Percentiles rank a stretch among this genome's conserved stretches.
Evolutionary conservation across 2,888 invertebrate species (phyloP).

Genomic region (Galeopsomyia nigrocyanea): DNA sequence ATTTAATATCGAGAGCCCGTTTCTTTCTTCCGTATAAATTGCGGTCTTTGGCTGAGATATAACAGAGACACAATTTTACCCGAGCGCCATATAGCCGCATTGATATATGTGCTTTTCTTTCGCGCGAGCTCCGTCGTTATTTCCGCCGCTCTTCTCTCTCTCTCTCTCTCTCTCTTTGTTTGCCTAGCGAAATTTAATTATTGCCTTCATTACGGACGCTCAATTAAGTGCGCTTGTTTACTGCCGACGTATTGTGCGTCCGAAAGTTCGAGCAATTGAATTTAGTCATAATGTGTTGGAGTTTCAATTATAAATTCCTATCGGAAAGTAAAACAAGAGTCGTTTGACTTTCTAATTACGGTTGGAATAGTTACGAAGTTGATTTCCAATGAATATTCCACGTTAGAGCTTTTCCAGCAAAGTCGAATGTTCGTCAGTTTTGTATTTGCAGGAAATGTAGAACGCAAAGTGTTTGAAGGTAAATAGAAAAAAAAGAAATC

Average conservation of each 20-base stretch:
- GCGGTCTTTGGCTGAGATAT: background rate
- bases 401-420: too few species aligned
- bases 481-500: background rate
- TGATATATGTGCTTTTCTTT: constrained; percentile 21
- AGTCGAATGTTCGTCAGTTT: too few species aligned
- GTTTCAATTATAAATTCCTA: constrained; percentile 31
- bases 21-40: constrained; percentile 23
- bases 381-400: too few species aligned
- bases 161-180: constrained; percentile 1
- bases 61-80: background rate
- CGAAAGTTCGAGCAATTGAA: constrained; percentile 23
- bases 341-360: too few species aligned
- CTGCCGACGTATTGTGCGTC: background rate
- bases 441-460: background rate
- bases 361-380: too few species aligned
- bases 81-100: background rate
- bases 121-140: constrained; percentile 12
- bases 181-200: constrained; percentile 32
- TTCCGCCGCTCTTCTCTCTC: constrained; percentile 4
- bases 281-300: constrained; percentile 25
- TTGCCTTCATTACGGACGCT: constrained; percentile 19
- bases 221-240: constrained; percentile 31
- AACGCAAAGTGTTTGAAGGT: constrained; percentile 2
- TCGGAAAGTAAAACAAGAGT: constrained; percentile 12
- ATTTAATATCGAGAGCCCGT: constrained; percentile 31